Evolutionary conservation across 2,888 invertebrate species (phyloP), one percentile per base, ranked within the genome.

Genomic region (Eledone cirrhosa): DNA sequence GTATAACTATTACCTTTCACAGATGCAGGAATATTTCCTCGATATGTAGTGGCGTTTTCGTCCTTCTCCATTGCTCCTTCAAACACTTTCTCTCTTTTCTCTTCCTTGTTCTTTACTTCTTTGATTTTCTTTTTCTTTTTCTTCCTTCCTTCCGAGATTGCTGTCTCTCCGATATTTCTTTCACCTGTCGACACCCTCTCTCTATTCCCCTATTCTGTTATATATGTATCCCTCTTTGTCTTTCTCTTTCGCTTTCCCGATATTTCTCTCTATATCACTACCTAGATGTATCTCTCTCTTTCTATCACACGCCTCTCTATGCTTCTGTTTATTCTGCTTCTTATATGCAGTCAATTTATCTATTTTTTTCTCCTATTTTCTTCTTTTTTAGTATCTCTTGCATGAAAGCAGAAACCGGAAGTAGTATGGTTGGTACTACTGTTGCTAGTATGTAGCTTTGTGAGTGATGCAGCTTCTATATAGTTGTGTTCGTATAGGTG

Each of bases 1-100:
- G 87, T 83, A 77, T 87, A 87, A 24, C 84, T 84, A 22, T 87
- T 84, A 47, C 85, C 85, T 80, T 85, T 86, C 14, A 82, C 81
- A 13, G 81, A 82, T 16, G 82, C 77, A 22, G 77, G 79, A 19
- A 82, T 84, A 82, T 86, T 86, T 27, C 82, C 81, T 41, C 87
- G 80, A 79, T 84, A 87, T 5, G 85, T 84, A 13, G 83, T 79
- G 48, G 76, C 76, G 79, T 83, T 83, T 69, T 80, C 81, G 16
- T 82, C 82, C 53, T 82, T 82, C 27, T 82, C 82, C 81, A 82
- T 81, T 48, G 69, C 76, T 24, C 72, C 41, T 41, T 22, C 63
- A 24, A 63, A 24, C n/a, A 24, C 63, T 63, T 19, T 63, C 63
- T 63, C n/a, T 63, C 22, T 63, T 27, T 63, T 11, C 27, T 27